Base-by-base conservation (phyloP, 2,797 vertebrate genomes). In the Sarcophilus harrisii region DNA sequence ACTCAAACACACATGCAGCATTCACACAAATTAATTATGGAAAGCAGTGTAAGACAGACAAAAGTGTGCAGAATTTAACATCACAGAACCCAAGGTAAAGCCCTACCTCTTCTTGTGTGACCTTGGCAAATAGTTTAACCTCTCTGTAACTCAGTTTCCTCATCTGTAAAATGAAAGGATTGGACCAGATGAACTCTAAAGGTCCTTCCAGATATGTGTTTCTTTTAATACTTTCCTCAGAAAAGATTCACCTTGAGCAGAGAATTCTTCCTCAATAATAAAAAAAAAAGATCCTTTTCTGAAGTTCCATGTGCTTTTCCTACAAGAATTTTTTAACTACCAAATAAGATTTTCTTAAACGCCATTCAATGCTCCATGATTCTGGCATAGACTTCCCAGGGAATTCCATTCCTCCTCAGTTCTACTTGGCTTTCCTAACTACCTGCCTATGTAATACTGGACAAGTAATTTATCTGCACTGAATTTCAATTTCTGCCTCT, bases 281-380 rank as follows among this genome's bases (percentile, higher is more conserved):
- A 4, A 30, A 3, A 4, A 30, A 3, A 55, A 18, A 21, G 5
- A 11, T 55, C 0, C 0, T n/a, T 11, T 14, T 45, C 10, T 0
- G 21, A 28, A n/a, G 18, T 13, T 29, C 57, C 55, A 13, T 87
- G 66, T 57, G 92, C 21, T 87, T 87, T 49, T 30, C 66, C 38
- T 49, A 24, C 8, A 81, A 45, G 21, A 57, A 16, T 6, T 28
- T 6, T 28, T 73, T 45, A 38, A 45, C 55, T 59, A 81, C 30
- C 90, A 24, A 62, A 9, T 24, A 90, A 73, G 49, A n/a, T 0
- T 16, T 21, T 11, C 57, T 13, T 54, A 38, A 89, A 9, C 0
- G 13, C 58, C 32, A 45, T 59, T 1, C 28, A 62, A 58, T 10
- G 38, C 5, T 3, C 57, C 52, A 58, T 92, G 60, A 58, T 49